These are phyloP conservation scores for Asbolus verrucosus DNA, from an alignment of 1,140 invertebrate genomes.

Conservation along the genomic window DNA sequence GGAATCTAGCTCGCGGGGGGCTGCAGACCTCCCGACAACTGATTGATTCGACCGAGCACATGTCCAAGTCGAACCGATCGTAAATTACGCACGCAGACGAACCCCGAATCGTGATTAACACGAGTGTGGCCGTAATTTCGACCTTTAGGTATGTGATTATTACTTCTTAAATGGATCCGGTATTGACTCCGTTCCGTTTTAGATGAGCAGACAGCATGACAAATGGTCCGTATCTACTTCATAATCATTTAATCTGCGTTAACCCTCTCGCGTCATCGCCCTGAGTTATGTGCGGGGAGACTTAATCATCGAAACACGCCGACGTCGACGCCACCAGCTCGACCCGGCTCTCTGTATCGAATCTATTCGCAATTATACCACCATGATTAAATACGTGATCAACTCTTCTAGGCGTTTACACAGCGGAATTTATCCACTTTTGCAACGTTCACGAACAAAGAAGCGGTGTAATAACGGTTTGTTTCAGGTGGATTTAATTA, in stretches of 20 bases:
- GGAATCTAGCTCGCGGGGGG: slow-evolving; percentile 59
- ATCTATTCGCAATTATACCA: slow-evolving; percentile 36
- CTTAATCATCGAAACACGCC: slow-evolving; percentile 34
- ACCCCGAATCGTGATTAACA: slow-evolving; percentile 14
- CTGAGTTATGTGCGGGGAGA: slow-evolving; percentile 49
- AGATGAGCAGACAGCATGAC: slow-evolving; percentile 58
- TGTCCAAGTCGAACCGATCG: slow-evolving; percentile 49
- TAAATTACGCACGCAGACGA: slow-evolving; percentile 49
- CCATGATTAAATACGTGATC: too few relatives aligned
- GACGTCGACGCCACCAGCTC: slow-evolving; percentile 3
- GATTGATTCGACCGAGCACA: slow-evolving; percentile 61
- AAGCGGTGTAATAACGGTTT: too few relatives aligned
- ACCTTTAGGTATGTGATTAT: slow-evolving; percentile 36
- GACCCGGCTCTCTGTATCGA: slow-evolving; percentile 19
- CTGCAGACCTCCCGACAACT: slow-evolving; percentile 59
- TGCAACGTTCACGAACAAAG: too few relatives aligned
- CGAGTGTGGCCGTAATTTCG: slow-evolving; percentile 13
- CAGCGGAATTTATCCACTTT: too few relatives aligned
- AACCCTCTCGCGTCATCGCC: slow-evolving; percentile 61
- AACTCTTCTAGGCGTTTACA: too few relatives aligned
- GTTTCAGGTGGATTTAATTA: too few relatives aligned
- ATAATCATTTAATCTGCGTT: slow-evolving; percentile 63
- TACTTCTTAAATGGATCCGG: slow-evolving; percentile 6
- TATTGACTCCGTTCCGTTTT: slow-evolving; percentile 7
- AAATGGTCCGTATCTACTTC: slow-evolving; percentile 62